Conservation (phyloP, 2,113 vertebrate genomes). For the Rhombomys opimus region DNA sequence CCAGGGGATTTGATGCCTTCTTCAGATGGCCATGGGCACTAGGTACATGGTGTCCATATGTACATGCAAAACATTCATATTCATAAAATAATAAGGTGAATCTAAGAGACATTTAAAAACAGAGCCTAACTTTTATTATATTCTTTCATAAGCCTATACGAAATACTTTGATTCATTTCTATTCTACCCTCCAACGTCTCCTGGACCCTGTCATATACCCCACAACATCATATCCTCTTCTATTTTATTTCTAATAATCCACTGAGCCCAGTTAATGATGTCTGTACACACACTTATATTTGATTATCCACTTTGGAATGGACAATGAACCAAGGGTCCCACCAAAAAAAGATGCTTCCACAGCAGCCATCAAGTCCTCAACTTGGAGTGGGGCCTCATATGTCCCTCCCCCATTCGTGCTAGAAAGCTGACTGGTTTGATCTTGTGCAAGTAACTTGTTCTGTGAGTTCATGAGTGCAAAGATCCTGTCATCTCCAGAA, state of each 20-base stretch:
- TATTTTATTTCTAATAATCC: not conserved
- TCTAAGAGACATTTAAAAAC: not conserved
- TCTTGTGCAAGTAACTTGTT: not conserved
- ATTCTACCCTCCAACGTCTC: not conserved
- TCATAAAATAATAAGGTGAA: not conserved
- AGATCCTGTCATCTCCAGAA: not conserved
- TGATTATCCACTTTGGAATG: not conserved
- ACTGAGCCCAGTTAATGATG: not conserved
- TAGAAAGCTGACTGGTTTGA: not conserved
- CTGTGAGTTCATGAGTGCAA: not conserved
- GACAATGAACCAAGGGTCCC: not conserved
- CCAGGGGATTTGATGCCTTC: too few relatives aligned
- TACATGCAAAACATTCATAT: too few relatives aligned
- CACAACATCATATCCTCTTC: not conserved
- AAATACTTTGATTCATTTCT: not conserved
- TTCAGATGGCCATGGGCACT: too few relatives aligned
- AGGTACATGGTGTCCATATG: too few relatives aligned
- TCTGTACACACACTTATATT: not conserved
- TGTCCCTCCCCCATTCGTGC: not conserved
- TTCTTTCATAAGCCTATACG: not conserved
- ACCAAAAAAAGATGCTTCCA: not conserved
- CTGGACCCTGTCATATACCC: not conserved
- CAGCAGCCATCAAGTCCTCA: not conserved
- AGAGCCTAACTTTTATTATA: not conserved
- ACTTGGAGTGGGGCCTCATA: not conserved